Base-by-base conservation (phyloP, 1,140 invertebrate species). In the Zaprionus nigranus region DNA sequence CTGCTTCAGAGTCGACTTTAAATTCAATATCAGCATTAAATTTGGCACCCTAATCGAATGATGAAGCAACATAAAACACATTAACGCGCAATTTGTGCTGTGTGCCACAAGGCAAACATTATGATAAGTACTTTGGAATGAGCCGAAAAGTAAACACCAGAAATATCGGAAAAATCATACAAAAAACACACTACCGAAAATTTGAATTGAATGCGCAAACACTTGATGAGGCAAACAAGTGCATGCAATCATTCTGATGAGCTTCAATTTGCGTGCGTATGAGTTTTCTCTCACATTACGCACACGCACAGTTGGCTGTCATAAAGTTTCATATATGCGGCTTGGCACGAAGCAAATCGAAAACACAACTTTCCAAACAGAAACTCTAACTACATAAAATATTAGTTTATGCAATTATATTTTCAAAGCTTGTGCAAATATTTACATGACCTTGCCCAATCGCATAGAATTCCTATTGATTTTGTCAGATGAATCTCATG, bases 21-120 rank as follows among this genome's bases (percentile, higher is more conserved):
- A 90, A 88, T 73, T 90, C 69, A 88, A 88, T 90, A 90, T 84
- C 71, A 77, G 34, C 75, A 68, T 60, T 75, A 58, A 75, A 70
- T 70, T 70, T 57, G 51, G 36, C 36, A 59, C 22, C 38, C 30
- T 78, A 68, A 78, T 78, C 71, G 64, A 77, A 79, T 72, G 53
- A 77, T 59, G 56, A 61, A 57, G 84, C 72, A 82, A 90, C 81
- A 81, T 79, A 88, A 88, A 90, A 90, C 82, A 85, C 85, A 88
- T 88, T 88, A 82, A 62, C 81, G 67, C 72, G 59, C 79, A 77
- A 78, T 88, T 84, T 88, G 67, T 88, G 67, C 65, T 53, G 17
- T 7, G 28, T n/a, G 59, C 65, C 64, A 38, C 71, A 75, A 75
- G 71, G 75, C 70, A 78, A 61, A 75, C 72, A 75, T 70, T 63